These are phyloP conservation scores for Odontamblyopus lacepedii DNA, from an alignment of 2,797 vertebrate species.

Conservation along the genomic window DNA sequence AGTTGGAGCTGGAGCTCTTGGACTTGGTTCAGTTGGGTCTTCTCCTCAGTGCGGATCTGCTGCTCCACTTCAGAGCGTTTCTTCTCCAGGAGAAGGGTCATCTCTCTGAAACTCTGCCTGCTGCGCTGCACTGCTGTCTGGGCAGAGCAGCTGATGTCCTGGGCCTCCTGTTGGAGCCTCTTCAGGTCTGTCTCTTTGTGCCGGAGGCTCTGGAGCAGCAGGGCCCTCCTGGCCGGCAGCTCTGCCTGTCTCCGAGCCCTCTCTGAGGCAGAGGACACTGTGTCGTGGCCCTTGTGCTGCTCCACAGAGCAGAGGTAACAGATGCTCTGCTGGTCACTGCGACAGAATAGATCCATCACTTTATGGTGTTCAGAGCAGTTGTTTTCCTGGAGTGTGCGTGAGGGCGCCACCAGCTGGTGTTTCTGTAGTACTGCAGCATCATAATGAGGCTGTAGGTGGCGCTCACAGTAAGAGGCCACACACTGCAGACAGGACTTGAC, in stretches of 20 bases:
- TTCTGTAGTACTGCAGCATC: not conserved
- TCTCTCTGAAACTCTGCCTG: not conserved
- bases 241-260: not conserved
- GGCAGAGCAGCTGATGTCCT: not conserved
- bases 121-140: not conserved
- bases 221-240: not conserved
- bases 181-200: too few species aligned
- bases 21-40: not conserved
- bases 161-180: too few species aligned
- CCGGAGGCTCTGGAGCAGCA: not conserved
- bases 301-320: not conserved
- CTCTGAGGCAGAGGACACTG: not conserved
- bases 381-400: not conserved
- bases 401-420: not conserved
- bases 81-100: too few species aligned
- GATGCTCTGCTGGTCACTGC: not conserved
- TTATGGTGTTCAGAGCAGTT: not conserved
- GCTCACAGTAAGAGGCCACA: conserved; percentile 2
- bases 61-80: not conserved
- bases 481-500: not conserved
- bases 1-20: not conserved
- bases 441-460: conserved; percentile 1
- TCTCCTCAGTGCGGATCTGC: not conserved
- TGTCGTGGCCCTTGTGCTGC: not conserved
- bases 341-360: not conserved